Conservation (phyloP, 2,113 vertebrate genomes). For the Elephas maximus region DNA sequence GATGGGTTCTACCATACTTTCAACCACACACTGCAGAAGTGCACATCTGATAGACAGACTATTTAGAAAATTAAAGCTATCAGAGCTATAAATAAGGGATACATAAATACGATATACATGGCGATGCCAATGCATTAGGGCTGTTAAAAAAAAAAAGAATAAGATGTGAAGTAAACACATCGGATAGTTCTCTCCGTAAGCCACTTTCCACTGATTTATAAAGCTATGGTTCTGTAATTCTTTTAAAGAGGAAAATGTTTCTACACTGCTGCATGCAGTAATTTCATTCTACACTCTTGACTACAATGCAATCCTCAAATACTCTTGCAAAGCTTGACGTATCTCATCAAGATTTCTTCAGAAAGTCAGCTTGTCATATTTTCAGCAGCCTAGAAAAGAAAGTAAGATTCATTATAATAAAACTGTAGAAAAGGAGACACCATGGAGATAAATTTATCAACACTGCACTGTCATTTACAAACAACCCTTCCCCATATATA, state of each 20-base stretch:
- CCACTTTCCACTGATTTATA: conserved; percentile 67
- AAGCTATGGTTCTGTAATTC: conserved; percentile 70
- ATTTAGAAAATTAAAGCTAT: conserved; percentile 73
- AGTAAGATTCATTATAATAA: conserved; percentile 68
- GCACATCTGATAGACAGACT: conserved; percentile 50
- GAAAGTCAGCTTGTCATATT: conserved; percentile 88
- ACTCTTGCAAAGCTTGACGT: conserved; percentile 43
- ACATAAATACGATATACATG: conserved; percentile 60
- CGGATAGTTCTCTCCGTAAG: conserved; percentile 64
- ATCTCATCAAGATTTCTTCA: conserved; percentile 53
- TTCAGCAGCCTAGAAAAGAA: conserved; percentile 89
- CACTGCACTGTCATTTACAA: conserved; percentile 29
- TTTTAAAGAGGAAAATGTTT: conserved; percentile 76
- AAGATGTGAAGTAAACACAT: conserved; percentile 39
- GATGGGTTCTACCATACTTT: conserved; percentile 8
- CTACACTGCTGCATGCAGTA: conserved; percentile 59
- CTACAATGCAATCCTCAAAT: conserved; percentile 70
- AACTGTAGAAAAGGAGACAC: not conserved
- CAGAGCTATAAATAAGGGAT: conserved; percentile 73
- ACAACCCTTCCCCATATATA: not conserved
- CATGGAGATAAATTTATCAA: conserved; percentile 27
- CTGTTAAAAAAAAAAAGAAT: conserved; percentile 63
- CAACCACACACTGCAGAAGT: conserved; percentile 63
- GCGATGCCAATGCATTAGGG: conserved; percentile 28
- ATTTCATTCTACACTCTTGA: conserved; percentile 65